phyloP scores from a whole-genome alignment of 2,113 vertebrate genomes.

The Pseudonaja textilis region DNA sequence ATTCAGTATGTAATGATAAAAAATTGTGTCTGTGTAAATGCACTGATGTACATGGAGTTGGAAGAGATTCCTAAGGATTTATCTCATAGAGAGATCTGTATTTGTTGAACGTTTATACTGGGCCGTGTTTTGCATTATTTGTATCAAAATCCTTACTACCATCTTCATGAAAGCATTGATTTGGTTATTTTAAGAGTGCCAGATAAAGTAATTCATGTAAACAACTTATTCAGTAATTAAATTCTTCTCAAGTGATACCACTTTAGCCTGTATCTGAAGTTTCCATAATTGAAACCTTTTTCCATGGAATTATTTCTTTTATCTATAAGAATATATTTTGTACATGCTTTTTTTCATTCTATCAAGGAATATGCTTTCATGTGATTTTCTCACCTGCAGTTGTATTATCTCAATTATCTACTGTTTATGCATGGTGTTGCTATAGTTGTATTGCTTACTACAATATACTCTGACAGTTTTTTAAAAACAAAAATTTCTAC shows the following conservation, averaged over 20 bases:
- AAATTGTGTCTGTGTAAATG: background rate
- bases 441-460: background rate
- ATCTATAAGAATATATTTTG: background rate
- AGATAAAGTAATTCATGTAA: background rate
- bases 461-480: background rate
- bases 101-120: background rate
- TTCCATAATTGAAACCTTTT: background rate
- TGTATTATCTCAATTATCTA: background rate
- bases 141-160: background rate
- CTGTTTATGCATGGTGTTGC: background rate
- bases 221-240: background rate
- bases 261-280: background rate
- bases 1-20: background rate
- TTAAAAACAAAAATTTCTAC: background rate
- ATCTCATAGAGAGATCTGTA: background rate
- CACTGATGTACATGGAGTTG: background rate
- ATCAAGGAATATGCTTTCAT: background rate
- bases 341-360: background rate
- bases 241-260: background rate
- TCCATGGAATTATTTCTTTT: background rate
- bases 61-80: background rate
- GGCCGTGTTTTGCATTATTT: background rate
- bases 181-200: background rate
- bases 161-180: background rate
- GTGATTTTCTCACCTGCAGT: background rate